Percentiles rank a stretch among this genome's conserved stretches.
These are phyloP conservation scores for Neuroterus valhalla DNA, from an alignment of 1,140 invertebrate genomes.

Conservation along the genomic window DNA sequence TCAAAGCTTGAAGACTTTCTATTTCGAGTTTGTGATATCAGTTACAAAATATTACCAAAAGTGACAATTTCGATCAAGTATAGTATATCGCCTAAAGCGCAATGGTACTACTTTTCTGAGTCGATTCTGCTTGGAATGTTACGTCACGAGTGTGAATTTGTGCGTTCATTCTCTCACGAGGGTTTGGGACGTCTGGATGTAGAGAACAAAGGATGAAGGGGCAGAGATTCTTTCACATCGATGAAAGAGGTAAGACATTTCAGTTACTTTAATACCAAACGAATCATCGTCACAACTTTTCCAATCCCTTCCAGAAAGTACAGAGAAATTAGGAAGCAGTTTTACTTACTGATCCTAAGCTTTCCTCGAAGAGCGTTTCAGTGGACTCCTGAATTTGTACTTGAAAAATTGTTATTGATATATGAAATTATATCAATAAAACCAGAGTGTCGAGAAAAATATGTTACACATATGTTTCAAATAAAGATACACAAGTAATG, in stretches of 20 bases:
- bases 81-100: slow-evolving; percentile 31
- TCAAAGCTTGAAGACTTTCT: not conserved
- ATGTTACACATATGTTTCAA: no score
- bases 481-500: no score
- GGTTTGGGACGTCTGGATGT: slow-evolving; percentile 10
- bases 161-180: slow-evolving; percentile 26
- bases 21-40: not conserved
- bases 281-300: not conserved
- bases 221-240: not conserved
- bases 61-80: slow-evolving; percentile 6
- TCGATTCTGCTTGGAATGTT: slow-evolving; percentile 44
- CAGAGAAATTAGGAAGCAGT: no score
- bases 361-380: no score
- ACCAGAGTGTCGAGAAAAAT: no score
- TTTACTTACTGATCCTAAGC: no score
- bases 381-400: no score
- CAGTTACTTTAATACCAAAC: not conserved
- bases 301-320: not conserved
- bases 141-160: not conserved
- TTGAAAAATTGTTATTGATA: no score
- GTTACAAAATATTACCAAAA: slow-evolving; percentile 10
- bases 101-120: slow-evolving; percentile 39
- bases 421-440: no score
- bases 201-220: not conserved
- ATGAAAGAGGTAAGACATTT: slow-evolving; percentile 15